Evolutionary conservation across 1,140 invertebrate species (phyloP).

Genomic region (Camponotus pennsylvanicus): DNA sequence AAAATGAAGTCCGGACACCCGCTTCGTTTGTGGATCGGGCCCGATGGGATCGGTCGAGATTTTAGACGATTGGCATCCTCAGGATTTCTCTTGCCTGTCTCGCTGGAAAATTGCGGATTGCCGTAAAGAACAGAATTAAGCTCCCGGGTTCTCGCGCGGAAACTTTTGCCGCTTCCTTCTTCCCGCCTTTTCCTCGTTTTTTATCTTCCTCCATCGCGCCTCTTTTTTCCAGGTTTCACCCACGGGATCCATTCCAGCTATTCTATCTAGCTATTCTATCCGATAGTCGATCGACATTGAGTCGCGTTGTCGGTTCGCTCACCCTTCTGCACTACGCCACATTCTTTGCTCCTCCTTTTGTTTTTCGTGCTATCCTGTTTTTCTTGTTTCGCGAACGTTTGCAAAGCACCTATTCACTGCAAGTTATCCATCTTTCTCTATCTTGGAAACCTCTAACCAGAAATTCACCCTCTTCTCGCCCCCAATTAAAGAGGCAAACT

Average conservation of each 20-base stretch:
- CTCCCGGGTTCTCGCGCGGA: conserved; percentile 58
- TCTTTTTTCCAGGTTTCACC: neutral
- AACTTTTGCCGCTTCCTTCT: conserved; percentile 55
- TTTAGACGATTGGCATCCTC: conserved; percentile 63
- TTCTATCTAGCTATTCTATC: conserved; percentile 39
- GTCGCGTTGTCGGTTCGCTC: conserved; percentile 26
- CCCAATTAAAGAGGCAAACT: conserved; percentile 51
- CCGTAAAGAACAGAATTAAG: conserved; percentile 64
- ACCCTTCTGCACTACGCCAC: neutral
- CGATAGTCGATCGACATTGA: conserved; percentile 59
- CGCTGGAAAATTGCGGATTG: conserved; percentile 32
- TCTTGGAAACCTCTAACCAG: conserved; percentile 18
- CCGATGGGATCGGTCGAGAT: conserved; percentile 57
- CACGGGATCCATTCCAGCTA: neutral
- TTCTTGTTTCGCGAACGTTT: conserved; percentile 46
- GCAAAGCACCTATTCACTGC: conserved; percentile 47
- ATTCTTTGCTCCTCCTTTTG: conserved; percentile 6
- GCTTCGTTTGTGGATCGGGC: neutral
- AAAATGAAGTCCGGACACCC: conserved; percentile 54
- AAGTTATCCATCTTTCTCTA: conserved; percentile 41
- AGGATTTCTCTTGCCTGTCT: neutral
- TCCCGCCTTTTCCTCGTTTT: neutral
- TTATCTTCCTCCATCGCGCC: neutral
- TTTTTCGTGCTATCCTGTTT: conserved; percentile 38
- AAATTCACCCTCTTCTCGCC: neutral